A percentile compares a stretch with the other conserved stretches of the same genome.
Evolutionary conservation across 2,797 vertebrate species (phyloP).

Genomic region (Rhyacichthys aspro): DNA sequence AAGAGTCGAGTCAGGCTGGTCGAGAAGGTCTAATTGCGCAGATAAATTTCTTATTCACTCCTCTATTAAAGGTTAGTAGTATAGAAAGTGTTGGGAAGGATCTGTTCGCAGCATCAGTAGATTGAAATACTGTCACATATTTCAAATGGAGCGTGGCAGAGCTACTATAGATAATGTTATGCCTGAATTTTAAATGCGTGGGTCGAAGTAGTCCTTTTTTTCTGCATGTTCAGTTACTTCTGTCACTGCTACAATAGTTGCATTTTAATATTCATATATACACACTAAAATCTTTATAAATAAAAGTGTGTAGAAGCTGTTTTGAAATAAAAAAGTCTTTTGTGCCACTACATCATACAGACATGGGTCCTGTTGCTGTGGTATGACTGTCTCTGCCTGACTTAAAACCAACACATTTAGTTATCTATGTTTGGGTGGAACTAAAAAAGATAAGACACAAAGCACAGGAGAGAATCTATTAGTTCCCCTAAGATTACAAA

Average conservation of each 20-base stretch:
- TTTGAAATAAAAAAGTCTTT: no score
- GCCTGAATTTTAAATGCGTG: conserved; percentile 58
- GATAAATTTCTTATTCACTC: conserved; percentile 17
- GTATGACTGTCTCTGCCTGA: no score
- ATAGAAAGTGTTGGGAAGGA: neutral
- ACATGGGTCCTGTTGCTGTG: no score
- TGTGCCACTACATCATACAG: no score
- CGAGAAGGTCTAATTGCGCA: conserved; percentile 15
- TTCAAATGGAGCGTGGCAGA: conserved; percentile 29
- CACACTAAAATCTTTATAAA: no score
- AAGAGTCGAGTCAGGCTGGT: conserved; percentile 3
- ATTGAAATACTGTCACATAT: conserved; percentile 33
- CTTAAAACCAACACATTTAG: no score
- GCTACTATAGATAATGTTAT: conserved; percentile 29
- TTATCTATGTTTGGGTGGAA: no score
- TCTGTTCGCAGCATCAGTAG: conserved; percentile 10
- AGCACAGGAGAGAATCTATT: no score
- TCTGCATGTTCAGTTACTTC: neutral
- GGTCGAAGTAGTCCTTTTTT: conserved; percentile 16
- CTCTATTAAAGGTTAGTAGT: conserved; percentile 29
- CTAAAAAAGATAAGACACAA: neutral
- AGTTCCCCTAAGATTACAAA: no score
- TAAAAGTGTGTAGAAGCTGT: no score
- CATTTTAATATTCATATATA: no score
- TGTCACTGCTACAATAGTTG: no score